Conservation (phyloP, 2,888 invertebrate species). For the Pristionchus fissidentatus region DNA sequence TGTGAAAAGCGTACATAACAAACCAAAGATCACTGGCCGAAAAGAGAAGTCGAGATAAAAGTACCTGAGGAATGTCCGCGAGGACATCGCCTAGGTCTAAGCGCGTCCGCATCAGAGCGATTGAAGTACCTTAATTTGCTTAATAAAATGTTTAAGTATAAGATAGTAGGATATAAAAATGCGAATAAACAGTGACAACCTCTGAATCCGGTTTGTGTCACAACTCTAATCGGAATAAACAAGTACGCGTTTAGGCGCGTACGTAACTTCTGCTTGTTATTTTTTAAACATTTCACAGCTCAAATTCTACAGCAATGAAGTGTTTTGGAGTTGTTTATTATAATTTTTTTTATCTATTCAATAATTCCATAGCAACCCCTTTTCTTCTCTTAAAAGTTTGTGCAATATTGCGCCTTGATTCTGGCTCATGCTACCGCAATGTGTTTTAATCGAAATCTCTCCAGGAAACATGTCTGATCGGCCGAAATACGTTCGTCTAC, state of each 20-base stretch:
- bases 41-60: not conserved
- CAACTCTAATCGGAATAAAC: not conserved
- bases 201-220: slow-evolving; percentile 30
- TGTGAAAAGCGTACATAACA: not conserved
- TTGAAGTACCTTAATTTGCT: not conserved
- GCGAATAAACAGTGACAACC: not conserved
- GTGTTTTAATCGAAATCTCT: no score
- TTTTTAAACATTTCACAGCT: no score
- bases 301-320: no score
- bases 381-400: no score
- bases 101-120: slow-evolving; percentile 17
- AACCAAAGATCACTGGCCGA: not conserved
- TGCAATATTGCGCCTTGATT: no score
- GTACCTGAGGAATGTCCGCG: slow-evolving; percentile 46
- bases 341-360: not conserved
- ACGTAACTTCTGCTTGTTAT: no score
- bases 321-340: no score
- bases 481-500: slow-evolving; percentile 45
- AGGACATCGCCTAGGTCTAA: slow-evolving; percentile 42
- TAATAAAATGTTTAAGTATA: not conserved
- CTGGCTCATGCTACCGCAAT: no score
- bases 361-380: not conserved
- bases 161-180: not conserved
- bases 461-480: slow-evolving; percentile 4
- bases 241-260: slow-evolving; percentile 50